phyloP scores from a whole-genome alignment of 2,113 vertebrate genomes.

The Forbesichthys papilliferus region DNA sequence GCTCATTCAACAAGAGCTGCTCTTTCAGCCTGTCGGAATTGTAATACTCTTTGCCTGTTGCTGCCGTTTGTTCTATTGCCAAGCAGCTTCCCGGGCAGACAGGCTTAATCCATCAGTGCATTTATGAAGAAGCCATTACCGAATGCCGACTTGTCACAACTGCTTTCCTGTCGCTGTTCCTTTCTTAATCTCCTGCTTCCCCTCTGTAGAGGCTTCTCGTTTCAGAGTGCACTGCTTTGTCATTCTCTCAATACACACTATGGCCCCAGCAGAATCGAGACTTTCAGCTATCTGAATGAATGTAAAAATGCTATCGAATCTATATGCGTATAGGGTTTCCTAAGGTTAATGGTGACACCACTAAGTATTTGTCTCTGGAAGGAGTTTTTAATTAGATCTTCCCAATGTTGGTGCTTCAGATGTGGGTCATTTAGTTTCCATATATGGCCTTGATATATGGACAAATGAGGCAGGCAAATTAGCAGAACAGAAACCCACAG shows the following conservation, averaged over 20 bases:
- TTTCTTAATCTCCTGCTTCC: not conserved
- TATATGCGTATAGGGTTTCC: slow-evolving; percentile 1
- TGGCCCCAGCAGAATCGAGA: slow-evolving; percentile 3
- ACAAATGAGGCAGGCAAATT: slow-evolving; percentile 59
- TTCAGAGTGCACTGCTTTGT: slow-evolving; percentile 12
- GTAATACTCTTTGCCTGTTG: slow-evolving; percentile 14
- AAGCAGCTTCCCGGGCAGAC: slow-evolving; percentile 26
- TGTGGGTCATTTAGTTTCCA: slow-evolving; percentile 54
- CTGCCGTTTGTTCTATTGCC: slow-evolving; percentile 18
- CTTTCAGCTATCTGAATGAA: slow-evolving; percentile 13
- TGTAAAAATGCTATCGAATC: slow-evolving; percentile 5
- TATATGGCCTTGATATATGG: slow-evolving; percentile 47
- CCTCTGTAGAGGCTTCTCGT: slow-evolving; percentile 24
- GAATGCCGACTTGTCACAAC: slow-evolving; percentile 20
- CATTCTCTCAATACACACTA: slow-evolving; percentile 13
- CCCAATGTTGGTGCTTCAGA: slow-evolving; percentile 17
- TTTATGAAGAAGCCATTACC: slow-evolving; percentile 43
- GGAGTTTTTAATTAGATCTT: slow-evolving; percentile 28
- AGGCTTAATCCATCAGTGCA: slow-evolving; percentile 49
- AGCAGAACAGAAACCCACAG: slow-evolving; percentile 62
- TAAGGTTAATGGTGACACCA: slow-evolving; percentile 10
- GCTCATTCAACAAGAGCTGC: slow-evolving; percentile 1
- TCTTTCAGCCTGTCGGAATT: slow-evolving; percentile 13
- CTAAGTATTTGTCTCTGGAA: not conserved
- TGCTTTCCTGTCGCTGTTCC: not conserved